Evolutionary conservation across 1,140 invertebrate genomes (phyloP).

Genomic region (Branchinecta lindahli): DNA sequence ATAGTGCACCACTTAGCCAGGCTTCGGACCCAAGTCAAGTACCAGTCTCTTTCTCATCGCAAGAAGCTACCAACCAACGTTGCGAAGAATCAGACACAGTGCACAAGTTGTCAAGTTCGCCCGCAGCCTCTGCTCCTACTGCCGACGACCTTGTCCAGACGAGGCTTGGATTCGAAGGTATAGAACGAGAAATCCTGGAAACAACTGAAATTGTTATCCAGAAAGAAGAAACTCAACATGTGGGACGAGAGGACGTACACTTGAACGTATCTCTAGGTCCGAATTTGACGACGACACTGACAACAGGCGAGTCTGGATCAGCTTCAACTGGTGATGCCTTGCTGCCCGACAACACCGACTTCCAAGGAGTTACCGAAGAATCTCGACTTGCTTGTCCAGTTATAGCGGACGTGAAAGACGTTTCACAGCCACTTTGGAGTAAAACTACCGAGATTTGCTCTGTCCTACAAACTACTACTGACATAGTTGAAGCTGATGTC

Average conservation of each 20-base stretch:
- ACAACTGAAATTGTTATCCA: background rate
- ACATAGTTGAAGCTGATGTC: too few relatives aligned
- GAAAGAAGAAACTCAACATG: conserved; percentile 25
- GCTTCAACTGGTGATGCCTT: too few relatives aligned
- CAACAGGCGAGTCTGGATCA: conserved; percentile 30
- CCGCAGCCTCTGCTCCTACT: background rate
- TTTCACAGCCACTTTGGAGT: too few relatives aligned
- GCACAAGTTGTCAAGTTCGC: background rate
- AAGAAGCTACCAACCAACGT: background rate
- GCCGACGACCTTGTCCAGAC: background rate
- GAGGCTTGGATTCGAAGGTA: background rate
- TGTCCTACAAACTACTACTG: too few relatives aligned
- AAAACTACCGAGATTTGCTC: too few relatives aligned
- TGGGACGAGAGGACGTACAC: conserved; percentile 30
- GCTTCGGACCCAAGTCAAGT: too few relatives aligned
- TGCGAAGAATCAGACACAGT: background rate
- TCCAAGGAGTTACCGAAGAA: too few relatives aligned
- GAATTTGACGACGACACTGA: conserved; percentile 38
- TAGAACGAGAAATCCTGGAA: conserved; percentile 4
- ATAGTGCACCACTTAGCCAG: too few relatives aligned
- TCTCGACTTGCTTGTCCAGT: too few relatives aligned
- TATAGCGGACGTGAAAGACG: too few relatives aligned
- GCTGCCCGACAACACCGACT: too few relatives aligned
- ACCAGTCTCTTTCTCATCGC: background rate
- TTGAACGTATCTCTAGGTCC: conserved; percentile 34